Conservation (phyloP, 2,113 vertebrate genomes). For the Saiga tatarica region DNA sequence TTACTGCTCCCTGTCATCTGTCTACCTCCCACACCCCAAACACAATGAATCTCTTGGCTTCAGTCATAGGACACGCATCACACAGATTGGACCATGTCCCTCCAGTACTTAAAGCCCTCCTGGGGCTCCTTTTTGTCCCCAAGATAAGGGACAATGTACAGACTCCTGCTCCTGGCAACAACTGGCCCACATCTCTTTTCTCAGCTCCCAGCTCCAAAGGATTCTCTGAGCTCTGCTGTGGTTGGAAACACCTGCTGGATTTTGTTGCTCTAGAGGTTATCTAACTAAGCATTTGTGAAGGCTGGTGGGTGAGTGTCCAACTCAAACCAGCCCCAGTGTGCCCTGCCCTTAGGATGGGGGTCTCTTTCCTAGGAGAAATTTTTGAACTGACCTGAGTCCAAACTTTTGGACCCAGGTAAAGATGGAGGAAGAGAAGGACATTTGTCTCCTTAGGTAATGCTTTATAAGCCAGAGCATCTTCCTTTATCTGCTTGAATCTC, state of each 20-base stretch:
- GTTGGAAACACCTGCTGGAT: not conserved
- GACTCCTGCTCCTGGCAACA: not conserved
- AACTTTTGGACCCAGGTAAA: not conserved
- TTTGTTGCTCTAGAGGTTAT: not conserved
- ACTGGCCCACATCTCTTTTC: too few species aligned
- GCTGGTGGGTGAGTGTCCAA: not conserved
- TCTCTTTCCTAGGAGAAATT: not conserved
- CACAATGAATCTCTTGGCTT: too few species aligned
- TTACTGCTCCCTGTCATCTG: too few species aligned
- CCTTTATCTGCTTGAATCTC: not conserved
- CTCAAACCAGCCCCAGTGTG: not conserved
- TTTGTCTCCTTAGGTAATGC: not conserved
- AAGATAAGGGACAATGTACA: too few species aligned
- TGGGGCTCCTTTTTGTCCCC: too few species aligned
- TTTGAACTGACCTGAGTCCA: constrained; percentile 1
- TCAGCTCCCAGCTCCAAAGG: not conserved
- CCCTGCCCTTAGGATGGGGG: not conserved
- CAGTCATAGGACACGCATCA: too few species aligned
- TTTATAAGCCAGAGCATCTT: not conserved
- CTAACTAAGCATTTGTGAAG: not conserved
- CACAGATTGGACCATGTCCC: too few species aligned
- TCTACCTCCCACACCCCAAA: too few species aligned
- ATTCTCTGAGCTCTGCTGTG: not conserved
- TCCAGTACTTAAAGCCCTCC: too few species aligned
- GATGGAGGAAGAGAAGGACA: not conserved